Evolutionary conservation across 2,113 vertebrate genomes (phyloP), one percentile per base, ranked within the genome.

Genomic region (Myodes glareolus): DNA sequence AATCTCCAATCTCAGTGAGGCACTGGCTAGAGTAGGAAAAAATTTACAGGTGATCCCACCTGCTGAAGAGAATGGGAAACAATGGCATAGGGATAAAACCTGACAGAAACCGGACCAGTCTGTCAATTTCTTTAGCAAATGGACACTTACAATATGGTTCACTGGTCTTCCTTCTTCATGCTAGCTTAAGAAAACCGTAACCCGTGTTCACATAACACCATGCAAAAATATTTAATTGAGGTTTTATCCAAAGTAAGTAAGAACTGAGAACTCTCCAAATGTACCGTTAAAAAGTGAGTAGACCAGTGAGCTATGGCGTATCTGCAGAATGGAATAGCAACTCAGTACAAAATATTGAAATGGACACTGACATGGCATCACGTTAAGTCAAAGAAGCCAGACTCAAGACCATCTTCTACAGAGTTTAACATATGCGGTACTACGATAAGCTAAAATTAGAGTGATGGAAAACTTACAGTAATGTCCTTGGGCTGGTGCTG

Each of bases 321-420:
- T 7, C 13, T 33, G 12, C 2, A 45, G 16, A 50, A 29, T 1
- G 1, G 29, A 91, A 6, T 0, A 42, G 5, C 1, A 19, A 16
- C 14, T 31, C 8, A 5, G 10, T 58, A 33, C 19, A 25, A 47
- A 58, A 52, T 8, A 45, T 19, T 23, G 55, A 47, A 77, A 63
- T 42, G 45, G 47, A 21, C 2, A 7, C 9, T 45, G 50, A 16
- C 5, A 33, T 6, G 17, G 1, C 2, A 11, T 13, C 23, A 82
- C 1, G 33, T 17, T 73, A 21, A 84, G 55, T 27, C 36, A 52
- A 67, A 67, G 39, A 92, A 92, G 3, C 8, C 36, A 93, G 55
- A 67, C 10, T 6, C 10, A 25, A 67, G 21, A 10, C 5, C 17
- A 7, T 3, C 14, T 80, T 47, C 36, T 52, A 9, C 1, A 1